phyloP scores from a whole-genome alignment of 2,113 vertebrate genomes.

The Passer montanus region DNA sequence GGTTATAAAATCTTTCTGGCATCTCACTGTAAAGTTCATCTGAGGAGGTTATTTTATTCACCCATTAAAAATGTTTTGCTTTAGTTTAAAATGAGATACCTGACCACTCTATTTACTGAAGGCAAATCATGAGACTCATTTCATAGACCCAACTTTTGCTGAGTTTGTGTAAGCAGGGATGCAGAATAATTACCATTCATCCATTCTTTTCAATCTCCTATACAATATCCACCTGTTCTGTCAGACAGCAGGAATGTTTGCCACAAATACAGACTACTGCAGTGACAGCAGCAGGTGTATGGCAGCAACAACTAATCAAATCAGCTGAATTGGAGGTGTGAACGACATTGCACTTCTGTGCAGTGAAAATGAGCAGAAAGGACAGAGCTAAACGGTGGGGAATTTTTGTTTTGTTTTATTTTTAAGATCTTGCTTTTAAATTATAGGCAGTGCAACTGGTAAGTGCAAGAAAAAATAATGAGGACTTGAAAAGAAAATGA shows the following conservation, averaged over 20 bases:
- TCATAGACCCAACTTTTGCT: background rate
- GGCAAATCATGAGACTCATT: background rate
- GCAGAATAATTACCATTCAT: slow-evolving; percentile 59
- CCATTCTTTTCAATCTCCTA: slow-evolving; percentile 57
- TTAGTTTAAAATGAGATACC: background rate
- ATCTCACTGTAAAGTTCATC: background rate
- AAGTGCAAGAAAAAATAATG: background rate
- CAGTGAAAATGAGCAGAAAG: background rate
- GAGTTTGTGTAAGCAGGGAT: slow-evolving; percentile 14
- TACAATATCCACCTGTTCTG: slow-evolving; percentile 57
- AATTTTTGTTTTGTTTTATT: slow-evolving; percentile 38
- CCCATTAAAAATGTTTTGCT: background rate
- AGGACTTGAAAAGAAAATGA: slow-evolving; percentile 10
- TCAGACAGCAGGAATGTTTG: slow-evolving; percentile 49
- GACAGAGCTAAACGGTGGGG: background rate
- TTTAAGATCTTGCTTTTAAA: background rate
- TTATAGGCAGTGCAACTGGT: background rate
- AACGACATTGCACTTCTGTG: slow-evolving; percentile 6
- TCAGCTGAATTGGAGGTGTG: slow-evolving; percentile 27
- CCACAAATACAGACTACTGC: slow-evolving; percentile 49
- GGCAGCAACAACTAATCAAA: slow-evolving; percentile 60
- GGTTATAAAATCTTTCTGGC: background rate
- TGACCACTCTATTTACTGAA: background rate
- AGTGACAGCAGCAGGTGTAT: slow-evolving; percentile 55
- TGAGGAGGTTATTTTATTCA: background rate